These are phyloP conservation scores for Python bivittatus DNA, from an alignment of 2,113 vertebrate species.

Conservation along the genomic window DNA sequence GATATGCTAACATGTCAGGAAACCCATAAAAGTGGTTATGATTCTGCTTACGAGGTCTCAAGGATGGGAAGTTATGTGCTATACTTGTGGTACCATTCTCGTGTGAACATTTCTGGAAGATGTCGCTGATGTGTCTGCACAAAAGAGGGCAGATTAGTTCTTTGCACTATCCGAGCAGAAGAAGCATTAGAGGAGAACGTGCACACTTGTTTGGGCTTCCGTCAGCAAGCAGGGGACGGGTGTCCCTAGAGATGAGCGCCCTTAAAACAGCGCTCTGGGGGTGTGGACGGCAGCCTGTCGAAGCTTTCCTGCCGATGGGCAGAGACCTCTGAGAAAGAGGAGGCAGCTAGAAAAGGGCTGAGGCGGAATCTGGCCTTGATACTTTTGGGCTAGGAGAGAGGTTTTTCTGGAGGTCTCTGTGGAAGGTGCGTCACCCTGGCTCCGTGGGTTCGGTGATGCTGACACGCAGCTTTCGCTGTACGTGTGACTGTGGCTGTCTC, in stretches of 20 bases:
- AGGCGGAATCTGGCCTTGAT: no score
- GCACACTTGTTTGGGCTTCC: background rate
- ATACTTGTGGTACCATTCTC: background rate
- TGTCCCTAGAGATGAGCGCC: background rate
- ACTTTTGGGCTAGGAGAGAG: no score
- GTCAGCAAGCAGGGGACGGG: background rate
- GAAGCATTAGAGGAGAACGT: background rate
- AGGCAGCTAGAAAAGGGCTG: no score
- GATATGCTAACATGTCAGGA: background rate
- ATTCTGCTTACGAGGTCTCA: background rate
- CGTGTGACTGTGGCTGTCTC: no score
- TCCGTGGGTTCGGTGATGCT: no score
- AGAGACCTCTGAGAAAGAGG: no score
- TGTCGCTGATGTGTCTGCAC: background rate
- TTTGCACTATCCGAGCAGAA: background rate
- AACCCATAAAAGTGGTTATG: background rate
- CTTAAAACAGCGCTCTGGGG: background rate
- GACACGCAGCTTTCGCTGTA: no score
- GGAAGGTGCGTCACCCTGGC: no score
- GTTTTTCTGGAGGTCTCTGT: no score
- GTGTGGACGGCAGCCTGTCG: no score
- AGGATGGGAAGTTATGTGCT: background rate
- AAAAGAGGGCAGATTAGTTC: background rate
- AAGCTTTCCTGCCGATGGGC: no score
- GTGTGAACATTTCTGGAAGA: background rate